These are phyloP conservation scores for Tinamus major DNA, from an alignment of 2,797 vertebrate genomes.

Conservation along the genomic window DNA sequence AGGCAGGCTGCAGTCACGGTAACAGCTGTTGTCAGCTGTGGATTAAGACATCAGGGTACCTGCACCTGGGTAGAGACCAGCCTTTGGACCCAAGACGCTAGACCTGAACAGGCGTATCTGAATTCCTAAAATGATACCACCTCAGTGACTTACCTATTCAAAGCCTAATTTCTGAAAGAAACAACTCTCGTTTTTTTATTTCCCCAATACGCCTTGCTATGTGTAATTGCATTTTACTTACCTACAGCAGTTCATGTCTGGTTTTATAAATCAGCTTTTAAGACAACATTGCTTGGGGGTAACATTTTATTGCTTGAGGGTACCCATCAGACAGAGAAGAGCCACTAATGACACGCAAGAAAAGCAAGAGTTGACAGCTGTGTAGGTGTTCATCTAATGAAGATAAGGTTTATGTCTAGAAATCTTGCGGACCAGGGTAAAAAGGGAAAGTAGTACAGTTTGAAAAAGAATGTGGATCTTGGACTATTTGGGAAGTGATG, in stretches of 20 bases:
- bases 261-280: neutral
- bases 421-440: neutral
- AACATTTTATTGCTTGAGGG: neutral
- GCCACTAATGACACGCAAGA: neutral
- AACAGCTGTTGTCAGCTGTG: slow-evolving; percentile 66
- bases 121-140: neutral
- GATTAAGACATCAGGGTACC: slow-evolving; percentile 23
- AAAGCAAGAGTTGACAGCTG: neutral
- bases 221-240: neutral
- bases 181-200: neutral
- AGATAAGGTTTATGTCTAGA: neutral
- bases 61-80: neutral
- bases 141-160: neutral
- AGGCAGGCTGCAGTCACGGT: neutral
- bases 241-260: neutral
- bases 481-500: neutral
- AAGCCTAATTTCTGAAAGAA: slow-evolving; percentile 5
- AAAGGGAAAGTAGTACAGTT: neutral
- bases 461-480: neutral
- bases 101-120: neutral
- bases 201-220: neutral
- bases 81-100: neutral
- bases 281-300: neutral
- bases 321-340: neutral
- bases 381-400: neutral